Base-by-base conservation (phyloP, 2,797 vertebrate genomes). In the Yasuhikotakia modesta region DNA sequence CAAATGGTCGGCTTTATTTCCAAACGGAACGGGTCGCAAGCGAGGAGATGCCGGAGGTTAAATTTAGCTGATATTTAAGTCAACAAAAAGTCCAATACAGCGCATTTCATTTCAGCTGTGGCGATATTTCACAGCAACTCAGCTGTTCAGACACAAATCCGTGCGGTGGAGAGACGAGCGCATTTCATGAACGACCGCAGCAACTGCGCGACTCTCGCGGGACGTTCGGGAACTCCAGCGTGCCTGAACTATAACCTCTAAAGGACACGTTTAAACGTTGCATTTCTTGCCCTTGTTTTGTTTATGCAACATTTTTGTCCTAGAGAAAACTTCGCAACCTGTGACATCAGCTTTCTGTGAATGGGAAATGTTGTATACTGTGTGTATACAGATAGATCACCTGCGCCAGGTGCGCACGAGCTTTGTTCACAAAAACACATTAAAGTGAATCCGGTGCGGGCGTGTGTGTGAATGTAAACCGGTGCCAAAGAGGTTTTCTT, bases 351-450 rank as follows among this genome's bases (percentile, higher is more conserved):
- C 78, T 82, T 61, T 78, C 72, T 78, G 81, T 55, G 73, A 64
- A 65, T 50, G 79, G 74, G n/a, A 86, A 79, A 60, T 5, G 5
- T 86, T 39, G 52, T 46, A n/a, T n/a, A n/a, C n/a, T n/a, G n/a
- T n/a, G n/a, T n/a, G n/a, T 39, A 35, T 70, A 67, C 57, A 80
- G 78, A 86, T 88, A 83, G 92, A 91, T 95, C 94, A 94, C 92
- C 94, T 95, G 92, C 92, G 93, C 94, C 94, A 94, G 93, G 93
- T 93, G 89, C 88, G 87, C 87, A 68, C 86, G 87, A 87, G 90
- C 91, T 91, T 92, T 91, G 90, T 90, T 92, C 89, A 89, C 86
- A 87, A 90, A 81, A 87, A 80, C 87, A 90, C 90, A 90, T 92
- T 88, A 91, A 91, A 91, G 85, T 85, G 84, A 81, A 83, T 73